These are phyloP conservation scores for Ophioninae sp. DNA, from an alignment of 2,888 invertebrate genomes.

Conservation along the genomic window DNA sequence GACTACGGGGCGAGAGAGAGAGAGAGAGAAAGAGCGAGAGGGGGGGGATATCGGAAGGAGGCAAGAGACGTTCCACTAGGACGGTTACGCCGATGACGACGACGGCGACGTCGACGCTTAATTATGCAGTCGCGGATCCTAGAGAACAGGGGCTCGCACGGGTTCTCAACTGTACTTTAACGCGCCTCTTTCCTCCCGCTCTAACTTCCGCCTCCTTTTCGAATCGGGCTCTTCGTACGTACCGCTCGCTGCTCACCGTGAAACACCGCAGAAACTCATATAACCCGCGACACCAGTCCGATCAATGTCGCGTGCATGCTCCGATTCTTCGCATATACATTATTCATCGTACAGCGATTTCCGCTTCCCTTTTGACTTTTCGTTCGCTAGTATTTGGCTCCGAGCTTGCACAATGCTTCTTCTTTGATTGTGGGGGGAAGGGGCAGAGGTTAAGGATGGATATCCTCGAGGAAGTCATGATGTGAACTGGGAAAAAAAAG, in stretches of 20 bases:
- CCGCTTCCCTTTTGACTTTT: slow-evolving; percentile 62
- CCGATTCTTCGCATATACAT: slow-evolving; percentile 69
- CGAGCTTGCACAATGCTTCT: not conserved
- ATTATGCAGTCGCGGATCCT: slow-evolving; percentile 60
- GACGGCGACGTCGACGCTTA: slow-evolving; percentile 57
- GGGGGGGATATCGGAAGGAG: not conserved
- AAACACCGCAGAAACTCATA: slow-evolving; percentile 64
- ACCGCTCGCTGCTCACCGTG: slow-evolving; percentile 29
- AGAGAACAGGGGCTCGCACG: slow-evolving; percentile 35
- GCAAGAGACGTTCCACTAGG: slow-evolving; percentile 1
- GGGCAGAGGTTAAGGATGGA: not conserved
- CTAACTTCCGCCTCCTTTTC: slow-evolving; percentile 10
- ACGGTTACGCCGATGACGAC: slow-evolving; percentile 42
- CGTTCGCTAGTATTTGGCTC: slow-evolving; percentile 29
- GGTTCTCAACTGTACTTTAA: slow-evolving; percentile 39
- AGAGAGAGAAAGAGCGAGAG: not conserved
- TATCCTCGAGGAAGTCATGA: not conserved
- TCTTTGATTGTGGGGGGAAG: not conserved
- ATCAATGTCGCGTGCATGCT: slow-evolving; percentile 69
- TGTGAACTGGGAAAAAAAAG: not conserved
- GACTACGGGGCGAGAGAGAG: slow-evolving; percentile 14
- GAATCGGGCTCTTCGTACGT: not conserved
- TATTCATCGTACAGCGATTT: slow-evolving; percentile 70
- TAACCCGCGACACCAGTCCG: slow-evolving; percentile 70
- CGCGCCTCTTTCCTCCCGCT: slow-evolving; percentile 18